A percentile compares a stretch with the other conserved stretches of the same genome.
phyloP scores from a whole-genome alignment of 2,797 vertebrate species.

The Spinibarbus caldwelli region DNA sequence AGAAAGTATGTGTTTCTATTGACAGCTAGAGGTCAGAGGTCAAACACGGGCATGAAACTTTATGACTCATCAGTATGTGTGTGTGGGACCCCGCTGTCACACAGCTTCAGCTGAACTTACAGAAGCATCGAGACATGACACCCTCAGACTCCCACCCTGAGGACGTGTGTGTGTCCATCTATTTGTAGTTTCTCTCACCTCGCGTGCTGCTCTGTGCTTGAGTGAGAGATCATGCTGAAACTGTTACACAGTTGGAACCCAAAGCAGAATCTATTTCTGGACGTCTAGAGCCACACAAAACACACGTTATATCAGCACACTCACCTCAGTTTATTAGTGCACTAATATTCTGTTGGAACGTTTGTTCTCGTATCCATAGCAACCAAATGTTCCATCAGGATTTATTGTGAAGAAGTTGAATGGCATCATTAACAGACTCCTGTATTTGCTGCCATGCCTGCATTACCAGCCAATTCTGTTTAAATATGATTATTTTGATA shows the following conservation, averaged over 20 bases:
- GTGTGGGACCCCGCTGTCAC: slow-evolving; percentile 7
- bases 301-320: background rate
- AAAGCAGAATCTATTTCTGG: slow-evolving; percentile 33
- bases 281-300: background rate
- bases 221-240: slow-evolving; percentile 19
- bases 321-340: background rate
- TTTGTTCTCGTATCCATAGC: background rate
- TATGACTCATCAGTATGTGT: too few relatives aligned
- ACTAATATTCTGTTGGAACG: background rate
- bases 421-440: background rate
- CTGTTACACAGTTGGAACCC: slow-evolving; percentile 31
- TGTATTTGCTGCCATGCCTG: background rate
- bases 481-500: background rate
- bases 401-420: background rate
- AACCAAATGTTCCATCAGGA: background rate
- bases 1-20: background rate
- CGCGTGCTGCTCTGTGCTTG: slow-evolving; percentile 2
- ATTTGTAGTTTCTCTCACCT: slow-evolving; percentile 10
- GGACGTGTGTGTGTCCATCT: background rate
- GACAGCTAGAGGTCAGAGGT: slow-evolving; percentile 17
- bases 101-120: background rate
- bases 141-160: background rate
- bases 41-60: too few relatives aligned
- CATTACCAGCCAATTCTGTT: background rate
- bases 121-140: background rate